Evolutionary conservation across 1,140 invertebrate species (phyloP), one percentile per base, ranked within the genome.

Genomic region (Latrodectus geometricus): DNA sequence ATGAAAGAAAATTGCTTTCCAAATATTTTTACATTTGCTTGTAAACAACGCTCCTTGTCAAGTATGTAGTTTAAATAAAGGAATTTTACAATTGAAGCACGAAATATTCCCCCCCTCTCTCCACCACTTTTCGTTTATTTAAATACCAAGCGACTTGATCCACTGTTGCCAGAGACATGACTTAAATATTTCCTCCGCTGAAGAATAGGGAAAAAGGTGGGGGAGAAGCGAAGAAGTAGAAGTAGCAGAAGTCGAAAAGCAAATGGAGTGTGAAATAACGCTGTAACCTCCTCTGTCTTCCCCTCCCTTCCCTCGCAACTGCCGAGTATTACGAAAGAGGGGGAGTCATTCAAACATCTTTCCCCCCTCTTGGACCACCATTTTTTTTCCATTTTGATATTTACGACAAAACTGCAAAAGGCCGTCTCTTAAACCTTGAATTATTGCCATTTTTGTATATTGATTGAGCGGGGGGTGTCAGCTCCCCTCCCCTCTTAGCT

Each of bases 351-450:
- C 83, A 85, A 85, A 77, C 83, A 77, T n/a, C 12, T 65, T n/a
- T 70, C 70, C 21, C 50, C 68, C 15, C 69, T 49, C 20, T 17
- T 61, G 54, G 11, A 1, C 54, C 35, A 5, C 35, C 35, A 35
- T 35, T 74, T 83, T 83, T n/a, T 74, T 50, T 23, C 74, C 74
- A 56, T 86, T 86, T 86, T 56, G 83, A 86, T 86, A 86, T 86
- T 86, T 86, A 86, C 83, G 75, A 86, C 83, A 86, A 86, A 86
- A 86, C 83, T 86, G 83, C 83, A 86, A 77, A 86, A 76, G 75
- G 65, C 82, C 35, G 75, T 69, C 75, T 73, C 83, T 86, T 86
- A 86, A 86, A 86, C 72, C 83, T 35, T 86, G 83, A 86, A 86
- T 86, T 86, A 86, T 86, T 86, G 83, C 83, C 83, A 78, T 86